Evolutionary conservation across 1,140 invertebrate species (phyloP), one percentile per base, ranked within the genome.

Genomic region (Acyrthosiphon pisum): DNA sequence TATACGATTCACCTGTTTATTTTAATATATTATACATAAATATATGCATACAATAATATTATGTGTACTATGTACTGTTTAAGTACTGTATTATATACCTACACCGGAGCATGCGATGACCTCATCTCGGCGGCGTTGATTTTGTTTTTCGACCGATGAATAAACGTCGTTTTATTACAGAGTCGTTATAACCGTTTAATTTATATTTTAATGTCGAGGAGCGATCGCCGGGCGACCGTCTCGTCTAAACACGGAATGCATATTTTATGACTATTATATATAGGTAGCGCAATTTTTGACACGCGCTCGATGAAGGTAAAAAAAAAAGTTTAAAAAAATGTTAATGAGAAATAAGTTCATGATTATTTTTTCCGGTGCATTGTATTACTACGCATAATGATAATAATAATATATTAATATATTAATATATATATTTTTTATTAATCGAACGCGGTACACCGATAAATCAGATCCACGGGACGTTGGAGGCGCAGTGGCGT

Each of bases 381-480:
- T n/a, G 37, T 86, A 86, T 86, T n/a, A 68, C 26, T 60, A 30
- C 30, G 60, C 30, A 68, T 76, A 76, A n/a, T 76, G 14, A 76
- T 76, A n/a, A 76, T 76, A n/a, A 83, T 81, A 76, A 46, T 46
- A 37, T 81, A 81, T n/a, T n/a, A 83, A 0, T 11, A 46, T 86
- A 30, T 46, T n/a, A n/a, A 46, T 46, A 46, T 9, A 30, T 46
- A 44, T 30, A 86, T 44, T 26, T 84, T 83, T 84, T 84, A 84
- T 84, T 76, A 76, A 76, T 76, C 60, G 60, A 14, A 44, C 41
- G 2, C 22, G 2, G 44, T 88, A 18, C 30, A 53, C 35, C n/a
- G 48, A 88, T 88, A 88, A 88, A 88, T 88, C 30, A 88, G 7
- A 88, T 50, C 48, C n/a, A n/a, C 46, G 44, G 87, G 20, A 88